Percentiles rank a stretch among this genome's conserved stretches.
phyloP scores from a whole-genome alignment of 2,797 vertebrate species.

The Saxicola maurus region DNA sequence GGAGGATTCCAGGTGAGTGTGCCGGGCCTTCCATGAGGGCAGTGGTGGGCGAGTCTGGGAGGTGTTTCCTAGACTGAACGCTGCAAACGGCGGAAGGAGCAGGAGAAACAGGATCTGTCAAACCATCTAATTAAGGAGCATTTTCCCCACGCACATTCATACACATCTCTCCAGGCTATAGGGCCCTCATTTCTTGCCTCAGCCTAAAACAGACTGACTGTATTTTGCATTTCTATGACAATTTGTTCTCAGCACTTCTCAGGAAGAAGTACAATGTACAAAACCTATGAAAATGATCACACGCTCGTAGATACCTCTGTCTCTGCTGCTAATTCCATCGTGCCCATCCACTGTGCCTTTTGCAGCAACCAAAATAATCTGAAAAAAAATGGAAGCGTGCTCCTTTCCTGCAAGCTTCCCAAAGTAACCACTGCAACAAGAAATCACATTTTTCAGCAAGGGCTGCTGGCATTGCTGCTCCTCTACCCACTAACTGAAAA shows the following conservation, averaged over 20 bases:
- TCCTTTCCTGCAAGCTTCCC: neutral
- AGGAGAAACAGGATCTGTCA: slow-evolving; percentile 41
- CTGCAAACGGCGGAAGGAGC: neutral
- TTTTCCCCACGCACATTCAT: neutral
- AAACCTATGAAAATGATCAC: neutral
- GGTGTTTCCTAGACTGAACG: neutral
- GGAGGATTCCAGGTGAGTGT: neutral
- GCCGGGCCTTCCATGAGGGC: neutral
- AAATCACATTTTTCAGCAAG: neutral
- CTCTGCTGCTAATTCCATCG: neutral
- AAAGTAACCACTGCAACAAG: neutral
- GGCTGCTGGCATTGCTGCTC: neutral
- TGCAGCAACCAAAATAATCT: neutral
- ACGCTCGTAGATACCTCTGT: rapidly evolving
- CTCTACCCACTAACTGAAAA: neutral
- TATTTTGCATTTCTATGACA: neutral
- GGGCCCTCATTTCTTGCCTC: slow-evolving; percentile 1
- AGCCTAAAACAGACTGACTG: neutral
- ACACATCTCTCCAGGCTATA: neutral
- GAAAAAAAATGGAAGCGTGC: neutral
- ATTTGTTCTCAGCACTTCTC: neutral
- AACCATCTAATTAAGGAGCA: neutral
- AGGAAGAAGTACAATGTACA: rapidly evolving
- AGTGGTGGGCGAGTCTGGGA: neutral
- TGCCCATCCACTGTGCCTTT: neutral